Evolutionary conservation across 2,888 invertebrate species (phyloP).

Genomic region (Nasonovia ribisnigri): DNA sequence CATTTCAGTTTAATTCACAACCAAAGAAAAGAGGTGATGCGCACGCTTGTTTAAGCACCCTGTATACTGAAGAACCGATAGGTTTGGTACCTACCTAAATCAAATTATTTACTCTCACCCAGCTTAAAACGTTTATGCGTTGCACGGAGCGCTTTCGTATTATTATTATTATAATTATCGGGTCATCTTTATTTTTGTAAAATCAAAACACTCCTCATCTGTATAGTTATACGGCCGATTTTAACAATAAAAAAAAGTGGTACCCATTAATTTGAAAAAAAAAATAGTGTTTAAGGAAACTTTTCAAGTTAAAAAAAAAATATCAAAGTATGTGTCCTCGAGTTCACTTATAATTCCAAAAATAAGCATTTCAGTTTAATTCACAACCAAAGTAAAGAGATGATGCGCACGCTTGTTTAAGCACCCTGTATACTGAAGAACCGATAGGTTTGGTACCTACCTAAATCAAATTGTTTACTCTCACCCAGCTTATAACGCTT

Average conservation of each 20-base stretch:
- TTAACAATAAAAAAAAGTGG: neutral
- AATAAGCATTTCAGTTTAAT: neutral
- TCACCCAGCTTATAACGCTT: neutral
- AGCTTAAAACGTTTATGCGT: neutral
- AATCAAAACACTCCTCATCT: no score
- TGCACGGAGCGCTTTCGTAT: neutral
- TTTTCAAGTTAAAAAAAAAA: neutral
- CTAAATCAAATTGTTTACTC: neutral
- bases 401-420: neutral
- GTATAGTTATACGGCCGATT: no score
- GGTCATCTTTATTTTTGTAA: no score
- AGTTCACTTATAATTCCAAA: neutral
- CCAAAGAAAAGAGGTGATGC: neutral
- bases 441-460: neutral
- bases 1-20: neutral
- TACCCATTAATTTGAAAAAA: neutral
- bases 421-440: neutral
- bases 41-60: neutral
- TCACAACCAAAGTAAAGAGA: neutral
- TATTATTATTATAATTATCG: neutral
- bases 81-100: neutral
- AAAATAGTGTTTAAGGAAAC: neutral
- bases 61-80: neutral
- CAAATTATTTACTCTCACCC: neutral
- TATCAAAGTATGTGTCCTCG: neutral